phyloP scores from a whole-genome alignment of 2,888 invertebrate genomes.

The Himalopsyche japonica region DNA sequence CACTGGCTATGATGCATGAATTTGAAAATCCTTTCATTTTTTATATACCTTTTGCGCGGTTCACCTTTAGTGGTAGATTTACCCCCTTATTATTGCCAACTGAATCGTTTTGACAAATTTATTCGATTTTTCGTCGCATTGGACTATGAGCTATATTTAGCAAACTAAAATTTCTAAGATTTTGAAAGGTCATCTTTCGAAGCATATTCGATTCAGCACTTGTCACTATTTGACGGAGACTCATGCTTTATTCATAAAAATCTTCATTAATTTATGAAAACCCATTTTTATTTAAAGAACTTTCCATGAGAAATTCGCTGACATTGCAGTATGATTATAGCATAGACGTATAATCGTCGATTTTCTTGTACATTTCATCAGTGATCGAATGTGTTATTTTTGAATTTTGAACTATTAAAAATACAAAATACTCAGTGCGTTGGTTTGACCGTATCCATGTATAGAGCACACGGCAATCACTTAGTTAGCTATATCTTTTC shows the following conservation, averaged over 20 bases:
- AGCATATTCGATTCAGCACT: not conserved
- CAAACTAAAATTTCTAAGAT: not conserved
- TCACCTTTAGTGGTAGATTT: not conserved
- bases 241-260: not conserved
- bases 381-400: too few relatives aligned
- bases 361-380: too few relatives aligned
- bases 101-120: not conserved
- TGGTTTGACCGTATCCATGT: too few relatives aligned
- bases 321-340: too few relatives aligned
- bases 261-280: not conserved
- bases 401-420: too few relatives aligned
- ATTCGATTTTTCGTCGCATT: not conserved
- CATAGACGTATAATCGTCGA: too few relatives aligned
- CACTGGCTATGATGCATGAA: not conserved
- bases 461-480: too few relatives aligned
- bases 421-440: too few relatives aligned
- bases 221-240: not conserved
- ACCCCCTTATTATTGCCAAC: not conserved
- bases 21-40: not conserved
- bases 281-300: not conserved
- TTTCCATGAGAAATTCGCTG: too few relatives aligned
- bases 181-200: not conserved
- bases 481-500: too few relatives aligned
- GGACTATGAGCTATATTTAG: not conserved
- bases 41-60: not conserved